Percentiles rank a stretch among this genome's conserved stretches.
Conservation (phyloP, 2,797 vertebrate genomes). For the Gallinago nigripennis region DNA sequence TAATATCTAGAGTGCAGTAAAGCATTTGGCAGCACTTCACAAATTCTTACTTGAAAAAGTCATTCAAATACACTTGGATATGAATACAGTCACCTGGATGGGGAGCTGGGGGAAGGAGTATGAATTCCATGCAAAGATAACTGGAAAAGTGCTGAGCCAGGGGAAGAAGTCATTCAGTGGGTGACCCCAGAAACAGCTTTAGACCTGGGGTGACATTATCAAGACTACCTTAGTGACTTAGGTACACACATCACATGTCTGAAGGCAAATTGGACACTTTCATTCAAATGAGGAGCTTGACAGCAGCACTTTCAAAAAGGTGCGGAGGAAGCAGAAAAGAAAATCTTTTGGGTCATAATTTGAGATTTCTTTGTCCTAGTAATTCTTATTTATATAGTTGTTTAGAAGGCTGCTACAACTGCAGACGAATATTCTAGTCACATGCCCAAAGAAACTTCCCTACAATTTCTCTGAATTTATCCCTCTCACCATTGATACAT, state of each 20-base stretch:
- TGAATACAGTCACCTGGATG: background rate
- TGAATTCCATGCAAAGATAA: background rate
- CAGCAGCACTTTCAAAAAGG: background rate
- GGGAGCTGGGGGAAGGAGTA: background rate
- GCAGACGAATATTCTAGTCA: background rate
- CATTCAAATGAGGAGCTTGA: background rate
- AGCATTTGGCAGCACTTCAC: background rate
- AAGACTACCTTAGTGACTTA: background rate
- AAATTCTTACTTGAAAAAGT: slow-evolving; percentile 1
- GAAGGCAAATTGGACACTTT: background rate
- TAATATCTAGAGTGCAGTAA: background rate
- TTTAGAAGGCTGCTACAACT: background rate
- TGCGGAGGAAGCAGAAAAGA: background rate
- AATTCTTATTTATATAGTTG: background rate
- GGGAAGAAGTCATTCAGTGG: background rate
- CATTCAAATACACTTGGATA: background rate
- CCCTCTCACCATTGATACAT: background rate
- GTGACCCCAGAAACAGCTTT: background rate
- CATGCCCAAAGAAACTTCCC: background rate
- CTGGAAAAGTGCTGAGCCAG: background rate
- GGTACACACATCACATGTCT: background rate
- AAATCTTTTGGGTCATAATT: background rate
- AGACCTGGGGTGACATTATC: background rate
- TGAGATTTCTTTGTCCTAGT: background rate
- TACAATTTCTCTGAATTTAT: background rate